Percentiles rank a stretch among this genome's conserved stretches.
These are phyloP conservation scores for Ferdinandea cuprea DNA, from an alignment of 2,888 invertebrate species.

Conservation along the genomic window DNA sequence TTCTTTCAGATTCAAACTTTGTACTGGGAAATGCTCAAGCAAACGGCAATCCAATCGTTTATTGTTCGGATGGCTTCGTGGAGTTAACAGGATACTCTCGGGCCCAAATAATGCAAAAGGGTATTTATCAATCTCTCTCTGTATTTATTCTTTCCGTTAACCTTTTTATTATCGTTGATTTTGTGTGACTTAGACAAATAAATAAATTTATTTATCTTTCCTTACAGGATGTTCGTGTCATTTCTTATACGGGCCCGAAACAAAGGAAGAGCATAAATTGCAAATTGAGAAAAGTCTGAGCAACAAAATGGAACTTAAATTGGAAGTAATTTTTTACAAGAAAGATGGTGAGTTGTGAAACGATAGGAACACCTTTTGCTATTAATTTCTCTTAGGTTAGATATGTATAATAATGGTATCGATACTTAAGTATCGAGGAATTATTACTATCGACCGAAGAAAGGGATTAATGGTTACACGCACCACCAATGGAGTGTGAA, in stretches of 20 bases:
- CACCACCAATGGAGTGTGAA: not conserved
- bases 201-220: constrained; percentile 8
- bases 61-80: constrained; percentile 98
- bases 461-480: constrained; percentile 34
- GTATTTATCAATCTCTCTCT: constrained; percentile 75
- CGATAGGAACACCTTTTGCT: no score
- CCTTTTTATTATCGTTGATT: constrained; percentile 1
- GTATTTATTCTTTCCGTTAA: constrained; percentile 1
- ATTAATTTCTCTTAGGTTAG: no score
- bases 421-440: no score
- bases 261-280: constrained; percentile 92
- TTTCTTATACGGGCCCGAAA: constrained; percentile 96
- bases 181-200: constrained; percentile 5
- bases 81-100: constrained; percentile 96
- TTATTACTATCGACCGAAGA: constrained; percentile 30
- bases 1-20: constrained; percentile 94
- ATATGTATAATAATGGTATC: no score
- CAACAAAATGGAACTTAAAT: constrained; percentile 94
- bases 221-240: constrained; percentile 92
- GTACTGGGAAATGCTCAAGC: constrained; percentile 98
- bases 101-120: constrained; percentile 98
- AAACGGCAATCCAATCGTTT: constrained; percentile 94
- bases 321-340: constrained; percentile 97
- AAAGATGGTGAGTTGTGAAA: constrained; percentile 97
- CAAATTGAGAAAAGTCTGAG: constrained; percentile 95